phyloP scores from a whole-genome alignment of 2,797 vertebrate genomes.

The Pelobates cultripes region DNA sequence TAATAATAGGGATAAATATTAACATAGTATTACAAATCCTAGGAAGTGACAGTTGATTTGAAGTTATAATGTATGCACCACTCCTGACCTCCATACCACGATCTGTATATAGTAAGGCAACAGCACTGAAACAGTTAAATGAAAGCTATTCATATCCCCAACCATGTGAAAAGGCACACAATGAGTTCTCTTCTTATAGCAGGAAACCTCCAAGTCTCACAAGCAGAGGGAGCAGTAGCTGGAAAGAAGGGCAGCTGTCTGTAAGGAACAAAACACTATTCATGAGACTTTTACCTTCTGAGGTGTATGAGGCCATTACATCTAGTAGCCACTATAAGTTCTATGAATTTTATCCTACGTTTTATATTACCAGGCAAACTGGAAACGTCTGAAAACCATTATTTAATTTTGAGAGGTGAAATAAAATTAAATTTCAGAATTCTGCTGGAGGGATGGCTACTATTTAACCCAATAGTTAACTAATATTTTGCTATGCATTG shows the following conservation, averaged over 20 bases:
- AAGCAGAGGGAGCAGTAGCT: not conserved
- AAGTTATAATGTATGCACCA: too few relatives aligned
- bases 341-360: not conserved
- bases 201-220: conserved; percentile 28
- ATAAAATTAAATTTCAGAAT: too few relatives aligned
- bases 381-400: too few relatives aligned
- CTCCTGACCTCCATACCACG: too few relatives aligned
- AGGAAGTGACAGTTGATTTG: too few relatives aligned
- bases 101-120: not conserved
- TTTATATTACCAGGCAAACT: not conserved
- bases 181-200: conserved; percentile 28
- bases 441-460: too few relatives aligned
- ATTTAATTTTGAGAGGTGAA: too few relatives aligned
- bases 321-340: not conserved
- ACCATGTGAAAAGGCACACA: conserved; percentile 25
- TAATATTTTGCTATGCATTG: too few relatives aligned
- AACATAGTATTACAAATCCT: too few relatives aligned
- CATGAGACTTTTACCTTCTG: conserved; percentile 16
- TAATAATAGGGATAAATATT: too few relatives aligned
- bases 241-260: conserved; percentile 30
- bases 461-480: too few relatives aligned
- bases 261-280: conserved; percentile 42
- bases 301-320: not conserved
- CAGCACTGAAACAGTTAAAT: conserved; percentile 18
- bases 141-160: not conserved